phyloP scores from a whole-genome alignment of 2,888 invertebrate species.

The Polietes domitor region DNA sequence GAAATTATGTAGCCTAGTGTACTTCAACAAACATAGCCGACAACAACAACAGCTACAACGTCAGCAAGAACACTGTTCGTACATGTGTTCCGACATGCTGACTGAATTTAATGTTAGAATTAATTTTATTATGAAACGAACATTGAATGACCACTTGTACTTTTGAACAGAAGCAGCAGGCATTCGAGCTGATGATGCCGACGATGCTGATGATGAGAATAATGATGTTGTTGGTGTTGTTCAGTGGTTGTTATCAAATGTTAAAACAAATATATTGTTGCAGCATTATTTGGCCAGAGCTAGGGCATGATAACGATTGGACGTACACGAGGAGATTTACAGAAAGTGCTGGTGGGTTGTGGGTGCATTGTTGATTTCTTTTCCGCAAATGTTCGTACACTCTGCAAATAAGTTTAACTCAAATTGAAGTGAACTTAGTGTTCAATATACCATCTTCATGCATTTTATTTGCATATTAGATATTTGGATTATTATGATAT shows the following conservation, averaged over 20 bases:
- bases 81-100: neutral
- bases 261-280: neutral
- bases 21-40: too few relatives aligned
- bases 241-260: constrained; percentile 2
- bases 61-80: neutral
- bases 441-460: too few relatives aligned
- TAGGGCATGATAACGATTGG: too few relatives aligned
- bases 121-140: constrained; percentile 11
- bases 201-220: neutral
- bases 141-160: constrained; percentile 31
- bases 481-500: too few relatives aligned
- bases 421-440: too few relatives aligned
- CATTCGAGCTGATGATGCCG: neutral
- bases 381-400: too few relatives aligned
- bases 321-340: too few relatives aligned
- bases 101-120: constrained; percentile 23
- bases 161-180: constrained; percentile 45
- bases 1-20: too few relatives aligned
- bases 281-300: neutral
- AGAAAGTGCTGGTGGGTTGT: neutral
- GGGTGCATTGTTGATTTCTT: too few relatives aligned
- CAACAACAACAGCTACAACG: too few relatives aligned
- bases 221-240: constrained; percentile 22
- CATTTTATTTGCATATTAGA: too few relatives aligned
- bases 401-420: too few relatives aligned